Evolutionary conservation across 2,888 invertebrate genomes (phyloP).

Genomic region (Cyaniris semiargus): DNA sequence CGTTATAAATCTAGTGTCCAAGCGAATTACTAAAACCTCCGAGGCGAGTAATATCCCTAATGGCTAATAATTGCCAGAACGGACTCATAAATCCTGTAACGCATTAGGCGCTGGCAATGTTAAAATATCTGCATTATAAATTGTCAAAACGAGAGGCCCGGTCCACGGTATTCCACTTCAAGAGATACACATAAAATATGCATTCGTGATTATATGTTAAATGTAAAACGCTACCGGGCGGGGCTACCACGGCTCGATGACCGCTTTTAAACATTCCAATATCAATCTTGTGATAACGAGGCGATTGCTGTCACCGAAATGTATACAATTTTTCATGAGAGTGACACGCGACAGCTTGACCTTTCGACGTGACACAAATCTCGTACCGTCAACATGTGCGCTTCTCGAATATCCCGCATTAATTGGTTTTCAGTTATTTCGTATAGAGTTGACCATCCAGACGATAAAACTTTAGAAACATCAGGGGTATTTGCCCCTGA

Average conservation of each 20-base stretch:
- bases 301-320: conserved; percentile 30
- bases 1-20: conserved; percentile 2
- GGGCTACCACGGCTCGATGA: conserved; percentile 25
- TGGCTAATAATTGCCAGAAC: background rate
- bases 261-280: conserved; percentile 54
- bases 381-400: background rate
- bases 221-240: conserved; percentile 55
- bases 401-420: background rate
- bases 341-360: conserved; percentile 20
- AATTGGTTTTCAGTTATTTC: background rate
- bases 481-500: no score
- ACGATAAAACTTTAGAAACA: background rate
- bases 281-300: conserved; percentile 41
- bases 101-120: background rate
- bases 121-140: conserved; percentile 11
- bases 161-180: background rate
- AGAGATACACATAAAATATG: conserved; percentile 49
- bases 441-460: background rate
- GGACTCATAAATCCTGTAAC: background rate
- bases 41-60: conserved; percentile 7
- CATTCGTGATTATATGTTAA: conserved; percentile 53
- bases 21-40: background rate
- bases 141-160: conserved; percentile 25
- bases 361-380: conserved; percentile 18
- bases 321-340: conserved; percentile 33